Conservation (phyloP, 2,888 invertebrate genomes). For the Cheilosia vernalis region DNA sequence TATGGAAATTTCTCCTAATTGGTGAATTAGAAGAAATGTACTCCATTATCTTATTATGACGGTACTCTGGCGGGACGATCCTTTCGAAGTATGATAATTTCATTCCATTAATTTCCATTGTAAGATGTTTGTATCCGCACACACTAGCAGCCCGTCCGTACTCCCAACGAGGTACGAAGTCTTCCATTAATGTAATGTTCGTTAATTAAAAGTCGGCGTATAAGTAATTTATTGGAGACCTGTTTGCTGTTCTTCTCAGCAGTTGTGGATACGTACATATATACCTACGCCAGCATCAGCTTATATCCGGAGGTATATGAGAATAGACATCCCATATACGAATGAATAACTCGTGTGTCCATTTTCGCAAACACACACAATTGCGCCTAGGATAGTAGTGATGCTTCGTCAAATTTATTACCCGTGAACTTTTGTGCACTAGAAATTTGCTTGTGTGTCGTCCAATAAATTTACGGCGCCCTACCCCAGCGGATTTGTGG, state of each 20-base stretch:
- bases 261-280: not conserved
- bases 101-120: constrained; percentile 75
- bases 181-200: constrained; percentile 73
- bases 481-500: constrained; percentile 62
- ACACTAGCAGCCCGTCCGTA: constrained; percentile 21
- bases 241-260: constrained; percentile 58
- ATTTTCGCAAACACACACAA: constrained; percentile 1
- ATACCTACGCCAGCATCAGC: not conserved
- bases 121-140: constrained; percentile 70
- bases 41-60: constrained; percentile 75
- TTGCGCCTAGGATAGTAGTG: constrained; percentile 23
- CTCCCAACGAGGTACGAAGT: constrained; percentile 67
- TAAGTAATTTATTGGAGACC: constrained; percentile 75
- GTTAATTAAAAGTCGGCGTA: constrained; percentile 74
- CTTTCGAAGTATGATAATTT: constrained; percentile 75
- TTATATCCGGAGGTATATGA: not conserved
- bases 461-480: constrained; percentile 67
- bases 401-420: constrained; percentile 72
- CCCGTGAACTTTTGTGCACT: constrained; percentile 73
- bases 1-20: constrained; percentile 75
- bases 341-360: constrained; percentile 45
- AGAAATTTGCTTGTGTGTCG: constrained; percentile 62
- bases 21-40: constrained; percentile 75
- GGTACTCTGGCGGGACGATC: constrained; percentile 73
- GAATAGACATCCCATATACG: constrained; percentile 17